Evolutionary conservation across 1,140 invertebrate species (phyloP).

Genomic region (Cyclina sinensis): DNA sequence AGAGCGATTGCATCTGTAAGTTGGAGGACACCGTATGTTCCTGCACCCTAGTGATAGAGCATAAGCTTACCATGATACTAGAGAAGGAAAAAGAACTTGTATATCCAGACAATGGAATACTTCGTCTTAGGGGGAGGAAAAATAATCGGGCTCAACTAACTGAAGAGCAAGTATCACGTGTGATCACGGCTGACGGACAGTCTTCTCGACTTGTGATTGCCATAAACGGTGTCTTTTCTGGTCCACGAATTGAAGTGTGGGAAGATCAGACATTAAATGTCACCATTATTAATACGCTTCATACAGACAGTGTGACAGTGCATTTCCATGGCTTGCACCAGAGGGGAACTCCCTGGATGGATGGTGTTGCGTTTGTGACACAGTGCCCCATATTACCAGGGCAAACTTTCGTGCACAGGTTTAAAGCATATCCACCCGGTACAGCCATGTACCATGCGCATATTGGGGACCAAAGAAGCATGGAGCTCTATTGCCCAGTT

Average conservation of each 20-base stretch:
- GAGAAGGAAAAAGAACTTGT: too few relatives aligned
- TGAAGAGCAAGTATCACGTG: too few relatives aligned
- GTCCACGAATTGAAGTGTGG: conserved; percentile 90
- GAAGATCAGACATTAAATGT: conserved; percentile 94
- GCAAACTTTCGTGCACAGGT: conserved; percentile 93
- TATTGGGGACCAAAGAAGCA: conserved; percentile 75
- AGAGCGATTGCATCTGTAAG: too few relatives aligned
- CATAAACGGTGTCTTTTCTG: conserved; percentile 78
- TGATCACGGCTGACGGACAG: too few relatives aligned
- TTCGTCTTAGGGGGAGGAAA: too few relatives aligned
- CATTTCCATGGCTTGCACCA: conserved; percentile 96
- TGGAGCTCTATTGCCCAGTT: conserved; percentile 77
- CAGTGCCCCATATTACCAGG: conserved; percentile 96
- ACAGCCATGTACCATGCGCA: conserved; percentile 83
- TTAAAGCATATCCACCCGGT: conserved; percentile 73
- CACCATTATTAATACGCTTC: conserved; percentile 93
- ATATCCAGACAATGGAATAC: too few relatives aligned
- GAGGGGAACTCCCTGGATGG: conserved; percentile 93
- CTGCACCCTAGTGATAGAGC: too few relatives aligned
- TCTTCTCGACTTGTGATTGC: too few relatives aligned
- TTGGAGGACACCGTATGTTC: too few relatives aligned
- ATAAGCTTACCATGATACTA: too few relatives aligned
- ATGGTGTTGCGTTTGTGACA: conserved; percentile 96
- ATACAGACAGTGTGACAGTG: conserved; percentile 88
- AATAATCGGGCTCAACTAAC: too few relatives aligned